phyloP scores from a whole-genome alignment of 2,888 invertebrate genomes.

The Eilema sororculum region DNA sequence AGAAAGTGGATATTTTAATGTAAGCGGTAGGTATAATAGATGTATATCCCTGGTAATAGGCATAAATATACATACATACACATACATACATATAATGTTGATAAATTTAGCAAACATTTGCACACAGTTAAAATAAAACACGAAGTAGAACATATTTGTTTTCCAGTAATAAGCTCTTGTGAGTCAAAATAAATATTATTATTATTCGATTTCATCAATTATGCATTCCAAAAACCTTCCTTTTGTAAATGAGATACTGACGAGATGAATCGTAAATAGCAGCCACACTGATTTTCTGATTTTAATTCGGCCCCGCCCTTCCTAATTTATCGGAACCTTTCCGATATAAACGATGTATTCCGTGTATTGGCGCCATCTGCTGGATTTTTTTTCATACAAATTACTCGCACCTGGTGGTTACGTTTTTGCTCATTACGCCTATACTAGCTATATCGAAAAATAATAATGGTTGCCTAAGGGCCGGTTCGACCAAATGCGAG shows the following conservation, averaged over 20 bases:
- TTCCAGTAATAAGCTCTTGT: not conserved
- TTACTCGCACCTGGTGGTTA: not conserved
- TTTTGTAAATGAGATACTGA: constrained; percentile 4
- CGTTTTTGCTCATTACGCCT: not conserved
- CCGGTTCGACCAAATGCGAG: no score
- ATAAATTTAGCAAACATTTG: no score
- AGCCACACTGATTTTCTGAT: not conserved
- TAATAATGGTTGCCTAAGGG: not conserved
- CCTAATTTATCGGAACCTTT: not conserved
- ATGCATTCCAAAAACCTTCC: constrained; percentile 1
- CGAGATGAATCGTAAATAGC: constrained; percentile 2
- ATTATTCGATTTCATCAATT: not conserved
- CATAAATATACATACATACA: no score
- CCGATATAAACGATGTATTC: not conserved
- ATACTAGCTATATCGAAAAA: not conserved
- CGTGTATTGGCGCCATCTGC: not conserved
- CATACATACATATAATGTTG: no score
- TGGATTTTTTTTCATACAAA: not conserved
- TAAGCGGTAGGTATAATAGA: no score
- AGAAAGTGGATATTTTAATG: no score
- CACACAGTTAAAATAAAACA: no score
- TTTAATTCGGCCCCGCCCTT: not conserved
- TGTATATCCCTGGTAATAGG: no score
- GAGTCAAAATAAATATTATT: not conserved
- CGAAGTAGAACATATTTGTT: not conserved